Conservation (phyloP, 2,113 vertebrate species). For the Crypturellus undulatus region DNA sequence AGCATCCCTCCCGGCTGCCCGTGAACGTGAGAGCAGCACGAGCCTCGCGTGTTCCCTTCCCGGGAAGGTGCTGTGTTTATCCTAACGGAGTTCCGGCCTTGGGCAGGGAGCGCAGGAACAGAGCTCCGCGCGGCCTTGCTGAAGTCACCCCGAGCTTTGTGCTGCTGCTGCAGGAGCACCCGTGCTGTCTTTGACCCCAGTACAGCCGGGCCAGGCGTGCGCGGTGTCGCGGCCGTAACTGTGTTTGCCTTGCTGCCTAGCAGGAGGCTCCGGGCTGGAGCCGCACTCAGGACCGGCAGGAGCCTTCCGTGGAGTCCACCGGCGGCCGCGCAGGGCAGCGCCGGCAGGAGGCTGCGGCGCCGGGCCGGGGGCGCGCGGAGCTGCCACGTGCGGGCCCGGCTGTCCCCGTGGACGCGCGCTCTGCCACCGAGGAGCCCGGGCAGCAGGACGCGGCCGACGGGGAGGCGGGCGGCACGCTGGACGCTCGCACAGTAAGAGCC, state of each 20-base stretch:
- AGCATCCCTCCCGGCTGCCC: background rate
- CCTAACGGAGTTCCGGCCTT: background rate
- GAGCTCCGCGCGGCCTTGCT: background rate
- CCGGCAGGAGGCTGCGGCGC: too few species aligned
- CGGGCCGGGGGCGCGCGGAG: too few species aligned
- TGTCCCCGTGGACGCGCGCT: background rate
- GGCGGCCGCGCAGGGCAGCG: too few species aligned
- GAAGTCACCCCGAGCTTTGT: slow-evolving; percentile 50
- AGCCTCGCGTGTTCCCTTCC: too few species aligned
- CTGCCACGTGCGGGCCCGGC: too few species aligned
- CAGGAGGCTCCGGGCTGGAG: slow-evolving; percentile 68
- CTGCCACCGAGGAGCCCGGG: too few species aligned
- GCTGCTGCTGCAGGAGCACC: background rate
- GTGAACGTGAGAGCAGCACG: background rate
- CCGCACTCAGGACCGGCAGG: slow-evolving; percentile 37
- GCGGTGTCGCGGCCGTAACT: background rate
- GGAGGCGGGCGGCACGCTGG: background rate
- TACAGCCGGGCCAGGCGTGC: background rate
- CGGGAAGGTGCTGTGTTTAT: background rate
- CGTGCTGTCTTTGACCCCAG: background rate
- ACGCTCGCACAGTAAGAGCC: slow-evolving; percentile 56
- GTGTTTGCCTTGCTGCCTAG: slow-evolving; percentile 54
- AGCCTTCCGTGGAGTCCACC: slow-evolving; percentile 30
- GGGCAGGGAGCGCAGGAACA: background rate
- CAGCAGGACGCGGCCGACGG: background rate